Conservation (phyloP, 2,113 vertebrate genomes). For the Trochalopteron elliotii region DNA sequence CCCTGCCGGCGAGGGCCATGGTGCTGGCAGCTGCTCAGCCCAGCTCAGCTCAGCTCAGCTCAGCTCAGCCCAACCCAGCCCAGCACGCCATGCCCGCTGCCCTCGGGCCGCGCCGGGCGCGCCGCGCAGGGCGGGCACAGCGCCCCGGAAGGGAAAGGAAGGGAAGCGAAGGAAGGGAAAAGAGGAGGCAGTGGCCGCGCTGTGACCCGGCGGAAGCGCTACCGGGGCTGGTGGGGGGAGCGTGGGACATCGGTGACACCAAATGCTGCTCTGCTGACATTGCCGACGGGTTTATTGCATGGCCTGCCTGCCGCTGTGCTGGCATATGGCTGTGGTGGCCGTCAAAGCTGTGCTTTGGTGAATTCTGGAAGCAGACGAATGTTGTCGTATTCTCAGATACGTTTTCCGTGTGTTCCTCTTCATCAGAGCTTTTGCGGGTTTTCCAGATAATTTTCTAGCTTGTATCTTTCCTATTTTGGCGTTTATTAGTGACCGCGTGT, state of each 20-base stretch:
- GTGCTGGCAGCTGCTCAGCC: neutral
- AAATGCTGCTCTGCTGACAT: fast-evolving
- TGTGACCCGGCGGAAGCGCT: neutral
- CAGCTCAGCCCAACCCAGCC: neutral
- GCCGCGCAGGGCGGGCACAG: neutral
- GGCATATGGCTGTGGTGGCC: fast-evolving
- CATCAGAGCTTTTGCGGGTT: neutral
- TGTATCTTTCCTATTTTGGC: neutral
- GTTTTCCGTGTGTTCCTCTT: fast-evolving
- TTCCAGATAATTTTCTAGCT: neutral
- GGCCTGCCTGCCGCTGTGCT: fast-evolving
- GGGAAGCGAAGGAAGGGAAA: too few relatives aligned
- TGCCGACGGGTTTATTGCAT: fast-evolving
- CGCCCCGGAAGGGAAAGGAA: neutral
- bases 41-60: neutral
- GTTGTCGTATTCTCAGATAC: fast-evolving
- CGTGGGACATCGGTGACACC: fast-evolving
- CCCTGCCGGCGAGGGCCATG: too few relatives aligned
- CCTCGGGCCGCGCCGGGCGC: neutral
- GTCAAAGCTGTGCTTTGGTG: too few relatives aligned
- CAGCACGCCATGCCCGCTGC: neutral
- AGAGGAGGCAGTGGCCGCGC: neutral
- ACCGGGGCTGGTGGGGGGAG: fast-evolving
- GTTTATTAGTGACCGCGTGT: fast-evolving
- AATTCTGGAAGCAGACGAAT: neutral